These are phyloP conservation scores for Alentia gelatinosa DNA, from an alignment of 2,888 invertebrate species.

Conservation along the genomic window DNA sequence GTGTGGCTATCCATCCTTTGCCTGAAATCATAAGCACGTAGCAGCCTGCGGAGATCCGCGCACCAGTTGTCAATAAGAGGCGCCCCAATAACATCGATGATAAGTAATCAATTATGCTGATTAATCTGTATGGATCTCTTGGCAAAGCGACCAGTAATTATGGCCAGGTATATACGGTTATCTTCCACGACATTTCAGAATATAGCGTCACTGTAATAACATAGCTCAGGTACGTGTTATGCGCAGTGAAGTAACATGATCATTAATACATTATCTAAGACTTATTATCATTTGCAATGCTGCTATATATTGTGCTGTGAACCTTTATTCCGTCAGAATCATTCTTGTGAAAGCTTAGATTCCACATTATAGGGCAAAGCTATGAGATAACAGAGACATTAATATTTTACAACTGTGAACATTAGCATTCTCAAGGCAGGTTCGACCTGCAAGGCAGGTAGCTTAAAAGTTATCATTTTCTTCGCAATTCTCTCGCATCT, in stretches of 20 bases:
- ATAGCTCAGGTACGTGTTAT: background rate
- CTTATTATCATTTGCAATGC: background rate
- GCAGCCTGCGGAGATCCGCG: background rate
- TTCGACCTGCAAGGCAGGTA: background rate
- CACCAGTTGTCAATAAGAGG: background rate
- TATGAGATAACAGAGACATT: too few relatives aligned
- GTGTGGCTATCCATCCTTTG: background rate
- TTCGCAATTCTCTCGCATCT: background rate
- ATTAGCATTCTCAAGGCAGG: background rate
- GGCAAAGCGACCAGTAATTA: background rate
- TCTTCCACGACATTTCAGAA: background rate
- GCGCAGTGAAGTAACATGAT: background rate
- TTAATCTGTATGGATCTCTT: background rate
- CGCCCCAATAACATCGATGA: background rate
- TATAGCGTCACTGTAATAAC: background rate
- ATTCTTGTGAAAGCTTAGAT: too few relatives aligned
- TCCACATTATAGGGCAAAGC: too few relatives aligned
- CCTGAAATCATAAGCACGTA: background rate
- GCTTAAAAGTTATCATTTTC: background rate
- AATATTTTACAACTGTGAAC: background rate
- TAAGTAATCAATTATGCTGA: conserved; percentile 16
- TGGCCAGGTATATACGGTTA: background rate
- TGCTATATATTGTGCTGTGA: background rate
- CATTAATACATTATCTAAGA: background rate
- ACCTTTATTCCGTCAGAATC: too few relatives aligned